phyloP scores from a whole-genome alignment of 2,888 invertebrate genomes.

The Heliconius ethilla region DNA sequence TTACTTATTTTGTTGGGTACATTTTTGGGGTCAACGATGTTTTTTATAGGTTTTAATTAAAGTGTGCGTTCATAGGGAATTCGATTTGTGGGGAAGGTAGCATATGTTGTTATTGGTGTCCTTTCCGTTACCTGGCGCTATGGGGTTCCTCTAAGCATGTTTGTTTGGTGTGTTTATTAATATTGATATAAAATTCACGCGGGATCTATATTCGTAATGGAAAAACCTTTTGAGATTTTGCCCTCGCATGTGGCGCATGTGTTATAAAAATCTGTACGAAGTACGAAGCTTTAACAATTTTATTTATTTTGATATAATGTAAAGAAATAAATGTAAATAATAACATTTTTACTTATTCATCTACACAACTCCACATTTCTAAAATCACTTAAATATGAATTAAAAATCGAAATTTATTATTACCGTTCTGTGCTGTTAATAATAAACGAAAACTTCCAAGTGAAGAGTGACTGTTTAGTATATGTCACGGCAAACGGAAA shows the following conservation, averaged over 20 bases:
- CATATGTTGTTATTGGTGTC: constrained; percentile 37
- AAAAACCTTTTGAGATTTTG: constrained; percentile 2
- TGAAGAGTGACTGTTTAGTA: background rate
- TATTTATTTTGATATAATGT: background rate
- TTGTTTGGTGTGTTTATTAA: constrained; percentile 26
- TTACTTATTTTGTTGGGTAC: constrained; percentile 70
- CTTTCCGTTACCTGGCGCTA: constrained; percentile 28
- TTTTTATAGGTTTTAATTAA: constrained; percentile 77
- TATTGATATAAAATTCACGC: constrained; percentile 19
- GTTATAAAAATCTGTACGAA: background rate
- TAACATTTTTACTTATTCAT: too few species aligned
- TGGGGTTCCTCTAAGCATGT: constrained; percentile 19
- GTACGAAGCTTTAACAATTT: background rate
- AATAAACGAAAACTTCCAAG: background rate
- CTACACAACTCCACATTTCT: too few species aligned
- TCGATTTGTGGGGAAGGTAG: constrained; percentile 41
- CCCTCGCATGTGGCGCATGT: background rate
- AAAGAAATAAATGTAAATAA: too few species aligned
- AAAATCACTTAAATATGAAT: too few species aligned
- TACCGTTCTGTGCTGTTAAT: too few species aligned
- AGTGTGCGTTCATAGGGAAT: constrained; percentile 45
- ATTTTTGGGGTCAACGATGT: constrained; percentile 67
- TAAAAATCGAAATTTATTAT: too few species aligned
- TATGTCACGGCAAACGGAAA: constrained; percentile 50
- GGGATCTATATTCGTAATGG: background rate